phyloP scores from a whole-genome alignment of 2,113 vertebrate species.

The Eptesicus fuscus region DNA sequence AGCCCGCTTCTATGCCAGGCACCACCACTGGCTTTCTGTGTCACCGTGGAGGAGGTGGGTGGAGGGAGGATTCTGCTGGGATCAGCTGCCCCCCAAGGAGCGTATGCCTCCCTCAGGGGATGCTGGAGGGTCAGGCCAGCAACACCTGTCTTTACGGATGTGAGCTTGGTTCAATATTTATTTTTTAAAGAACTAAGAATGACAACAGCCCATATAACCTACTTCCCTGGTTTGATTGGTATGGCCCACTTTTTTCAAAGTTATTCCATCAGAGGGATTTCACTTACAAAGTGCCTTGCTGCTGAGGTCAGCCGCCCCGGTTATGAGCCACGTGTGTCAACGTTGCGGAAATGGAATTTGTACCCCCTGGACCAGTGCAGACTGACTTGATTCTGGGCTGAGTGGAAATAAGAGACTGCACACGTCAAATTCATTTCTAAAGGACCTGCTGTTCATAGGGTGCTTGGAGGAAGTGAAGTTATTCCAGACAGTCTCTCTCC shows the following conservation, averaged over 20 bases:
- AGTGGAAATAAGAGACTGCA: not conserved
- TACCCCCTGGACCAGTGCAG: not conserved
- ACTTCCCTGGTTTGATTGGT: not conserved
- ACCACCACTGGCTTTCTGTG: not conserved
- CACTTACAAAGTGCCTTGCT: not conserved
- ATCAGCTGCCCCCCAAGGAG: not conserved
- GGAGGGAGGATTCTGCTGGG: not conserved
- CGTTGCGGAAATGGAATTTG: slow-evolving; percentile 20
- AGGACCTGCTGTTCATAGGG: not conserved
- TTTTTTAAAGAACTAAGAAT: not conserved
- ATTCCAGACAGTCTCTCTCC: not conserved
- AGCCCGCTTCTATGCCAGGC: not conserved
- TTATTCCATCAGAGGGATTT: not conserved
- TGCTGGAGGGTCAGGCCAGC: not conserved
- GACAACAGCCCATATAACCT: not conserved
- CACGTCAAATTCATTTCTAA: not conserved
- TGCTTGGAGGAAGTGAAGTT: not conserved
- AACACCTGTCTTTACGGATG: not conserved
- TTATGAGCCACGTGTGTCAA: not conserved
- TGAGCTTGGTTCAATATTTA: slow-evolving; percentile 7
- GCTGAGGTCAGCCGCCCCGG: not conserved
- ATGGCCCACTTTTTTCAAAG: not conserved
- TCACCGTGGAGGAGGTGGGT: not conserved
- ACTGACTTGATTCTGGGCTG: slow-evolving; percentile 21
- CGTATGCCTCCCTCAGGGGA: not conserved